Evolutionary conservation across 2,113 vertebrate genomes (phyloP).

Genomic region (Echinops telfairi): DNA sequence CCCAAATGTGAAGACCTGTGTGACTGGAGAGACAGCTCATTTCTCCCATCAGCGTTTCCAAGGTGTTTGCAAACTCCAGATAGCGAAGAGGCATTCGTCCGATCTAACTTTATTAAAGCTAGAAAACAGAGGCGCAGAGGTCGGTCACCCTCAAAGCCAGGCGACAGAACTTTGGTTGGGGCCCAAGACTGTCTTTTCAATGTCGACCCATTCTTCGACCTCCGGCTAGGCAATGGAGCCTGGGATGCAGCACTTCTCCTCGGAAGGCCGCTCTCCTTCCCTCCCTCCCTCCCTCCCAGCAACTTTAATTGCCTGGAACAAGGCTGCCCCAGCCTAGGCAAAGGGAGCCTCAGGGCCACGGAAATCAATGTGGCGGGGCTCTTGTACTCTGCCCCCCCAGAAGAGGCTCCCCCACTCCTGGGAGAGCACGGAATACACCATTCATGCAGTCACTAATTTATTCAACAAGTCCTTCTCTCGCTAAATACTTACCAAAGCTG

Average conservation of each 20-base stretch:
- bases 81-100: constrained; percentile 15
- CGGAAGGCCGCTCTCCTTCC: not conserved
- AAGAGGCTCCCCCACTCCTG: not conserved
- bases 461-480: constrained; percentile 37
- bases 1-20: not conserved
- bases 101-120: not conserved
- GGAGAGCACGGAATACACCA: not conserved
- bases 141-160: no score
- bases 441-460: not conserved
- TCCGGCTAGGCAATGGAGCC: constrained; percentile 46
- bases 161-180: not conserved
- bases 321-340: not conserved
- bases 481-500: constrained; percentile 9
- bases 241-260: not conserved
- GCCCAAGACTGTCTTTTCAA: constrained; percentile 15
- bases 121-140: not conserved
- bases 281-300: not conserved
- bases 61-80: constrained; percentile 22
- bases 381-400: not conserved
- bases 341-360: constrained; percentile 12
- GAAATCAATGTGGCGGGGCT: not conserved
- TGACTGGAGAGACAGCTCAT: not conserved
- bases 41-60: constrained; percentile 57
- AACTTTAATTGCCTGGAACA: not conserved
- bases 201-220: not conserved